Conservation (phyloP, 2,888 invertebrate genomes). For the Sabatieria punctata region DNA sequence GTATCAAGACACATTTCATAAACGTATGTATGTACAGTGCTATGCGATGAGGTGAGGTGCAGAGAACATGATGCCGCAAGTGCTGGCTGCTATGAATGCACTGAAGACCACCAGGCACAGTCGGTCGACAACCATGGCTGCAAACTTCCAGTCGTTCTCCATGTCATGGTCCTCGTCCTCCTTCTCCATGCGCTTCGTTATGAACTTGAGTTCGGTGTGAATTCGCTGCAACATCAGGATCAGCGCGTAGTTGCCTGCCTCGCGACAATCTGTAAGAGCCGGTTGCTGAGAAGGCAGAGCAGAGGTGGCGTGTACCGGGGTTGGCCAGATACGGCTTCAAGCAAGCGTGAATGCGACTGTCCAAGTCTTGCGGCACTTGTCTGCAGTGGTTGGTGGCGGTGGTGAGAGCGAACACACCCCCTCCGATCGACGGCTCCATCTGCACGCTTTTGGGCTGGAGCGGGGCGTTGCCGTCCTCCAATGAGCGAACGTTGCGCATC, state of each 20-base stretch:
- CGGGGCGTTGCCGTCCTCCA: background rate
- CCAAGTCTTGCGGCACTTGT: background rate
- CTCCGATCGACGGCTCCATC: too few relatives aligned
- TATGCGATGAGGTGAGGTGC: too few relatives aligned
- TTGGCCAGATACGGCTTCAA: too few relatives aligned
- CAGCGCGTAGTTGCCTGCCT: conserved; percentile 23
- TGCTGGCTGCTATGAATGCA: conserved; percentile 17
- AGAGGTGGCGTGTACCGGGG: too few relatives aligned
- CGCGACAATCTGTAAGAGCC: conserved; percentile 12
- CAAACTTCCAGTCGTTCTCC: conserved; percentile 26
- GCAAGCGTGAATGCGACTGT: background rate
- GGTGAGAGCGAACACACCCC: too few relatives aligned
- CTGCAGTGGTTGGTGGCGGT: background rate
- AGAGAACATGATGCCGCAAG: too few relatives aligned
- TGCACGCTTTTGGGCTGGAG: too few relatives aligned
- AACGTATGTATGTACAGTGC: too few relatives aligned
- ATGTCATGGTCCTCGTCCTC: conserved; percentile 21
- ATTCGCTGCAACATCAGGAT: conserved; percentile 25
- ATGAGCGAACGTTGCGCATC: background rate
- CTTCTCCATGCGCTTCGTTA: conserved; percentile 15
- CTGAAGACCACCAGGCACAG: conserved; percentile 22
- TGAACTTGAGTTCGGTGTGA: conserved; percentile 24
- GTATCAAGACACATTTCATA: too few relatives aligned
- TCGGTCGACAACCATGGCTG: conserved; percentile 15
- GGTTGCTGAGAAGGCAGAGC: too few relatives aligned